phyloP scores from a whole-genome alignment of 2,113 vertebrate species.

The Albula glossodonta region DNA sequence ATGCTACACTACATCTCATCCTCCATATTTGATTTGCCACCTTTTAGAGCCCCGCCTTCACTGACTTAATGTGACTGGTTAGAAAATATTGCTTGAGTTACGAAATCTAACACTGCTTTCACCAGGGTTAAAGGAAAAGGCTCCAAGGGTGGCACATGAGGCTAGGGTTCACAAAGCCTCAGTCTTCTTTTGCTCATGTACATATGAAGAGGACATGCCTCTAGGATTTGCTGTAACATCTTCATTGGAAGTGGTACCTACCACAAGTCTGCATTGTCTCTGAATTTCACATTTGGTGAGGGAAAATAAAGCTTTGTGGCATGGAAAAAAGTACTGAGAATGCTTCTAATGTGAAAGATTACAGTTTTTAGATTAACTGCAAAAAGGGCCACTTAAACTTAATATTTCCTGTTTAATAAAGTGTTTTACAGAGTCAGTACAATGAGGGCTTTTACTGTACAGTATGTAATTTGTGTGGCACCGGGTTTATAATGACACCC shows the following conservation, averaged over 20 bases:
- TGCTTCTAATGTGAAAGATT: slow-evolving; percentile 32
- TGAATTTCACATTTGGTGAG: not conserved
- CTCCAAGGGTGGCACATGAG: too few relatives aligned
- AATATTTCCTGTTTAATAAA: slow-evolving; percentile 49
- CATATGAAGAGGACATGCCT: not conserved
- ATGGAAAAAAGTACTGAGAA: slow-evolving; percentile 43
- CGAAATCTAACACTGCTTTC: too few relatives aligned
- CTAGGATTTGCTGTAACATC: not conserved
- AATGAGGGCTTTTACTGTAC: slow-evolving; percentile 49
- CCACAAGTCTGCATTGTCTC: not conserved
- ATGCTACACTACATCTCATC: too few relatives aligned
- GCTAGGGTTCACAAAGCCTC: not conserved
- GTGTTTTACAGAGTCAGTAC: slow-evolving; percentile 43
- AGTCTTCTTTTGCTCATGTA: not conserved
- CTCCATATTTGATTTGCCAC: too few relatives aligned
- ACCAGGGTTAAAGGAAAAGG: too few relatives aligned
- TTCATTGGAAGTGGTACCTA: not conserved
- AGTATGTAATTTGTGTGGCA: slow-evolving; percentile 46
- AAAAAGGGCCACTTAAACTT: slow-evolving; percentile 49
- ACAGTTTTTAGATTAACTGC: slow-evolving; percentile 40
- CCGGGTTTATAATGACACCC: slow-evolving; percentile 38
- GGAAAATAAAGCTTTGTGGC: not conserved
- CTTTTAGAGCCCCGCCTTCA: too few relatives aligned
- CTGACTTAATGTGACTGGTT: too few relatives aligned
- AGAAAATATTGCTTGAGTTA: too few relatives aligned